These are phyloP conservation scores for Hyles euphorbiae DNA, from an alignment of 1,140 invertebrate genomes.

Conservation along the genomic window DNA sequence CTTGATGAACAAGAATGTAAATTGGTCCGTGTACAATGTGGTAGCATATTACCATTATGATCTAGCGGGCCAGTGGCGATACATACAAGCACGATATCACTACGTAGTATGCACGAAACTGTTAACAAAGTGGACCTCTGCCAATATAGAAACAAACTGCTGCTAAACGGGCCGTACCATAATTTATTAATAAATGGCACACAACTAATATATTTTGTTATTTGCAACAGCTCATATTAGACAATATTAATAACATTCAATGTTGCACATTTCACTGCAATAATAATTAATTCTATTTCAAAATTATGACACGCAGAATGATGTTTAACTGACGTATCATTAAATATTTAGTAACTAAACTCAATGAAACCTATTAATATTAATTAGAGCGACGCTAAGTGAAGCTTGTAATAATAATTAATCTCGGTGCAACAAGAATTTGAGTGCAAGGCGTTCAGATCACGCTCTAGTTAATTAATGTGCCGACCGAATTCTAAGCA, in stretches of 20 bases:
- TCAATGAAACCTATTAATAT: background rate
- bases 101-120: background rate
- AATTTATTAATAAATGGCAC: no score
- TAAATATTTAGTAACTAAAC: background rate
- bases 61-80: no score
- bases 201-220: no score
- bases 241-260: no score
- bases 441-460: slow-evolving; percentile 30
- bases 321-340: background rate
- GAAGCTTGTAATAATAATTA: slow-evolving; percentile 21
- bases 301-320: background rate
- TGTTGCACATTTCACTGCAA: no score
- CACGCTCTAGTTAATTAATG: slow-evolving; percentile 43
- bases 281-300: background rate
- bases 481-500: slow-evolving; percentile 10
- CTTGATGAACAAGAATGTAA: no score
- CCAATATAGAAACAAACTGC: background rate
- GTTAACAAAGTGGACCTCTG: slow-evolving; percentile 2
- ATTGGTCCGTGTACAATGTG: no score
- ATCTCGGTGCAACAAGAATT: slow-evolving; percentile 35
- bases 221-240: no score
- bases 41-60: no score
- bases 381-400: background rate
- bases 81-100: no score
- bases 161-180: no score